Conservation (phyloP, 2,888 invertebrate genomes). For the Digitonthophagus gazella region DNA sequence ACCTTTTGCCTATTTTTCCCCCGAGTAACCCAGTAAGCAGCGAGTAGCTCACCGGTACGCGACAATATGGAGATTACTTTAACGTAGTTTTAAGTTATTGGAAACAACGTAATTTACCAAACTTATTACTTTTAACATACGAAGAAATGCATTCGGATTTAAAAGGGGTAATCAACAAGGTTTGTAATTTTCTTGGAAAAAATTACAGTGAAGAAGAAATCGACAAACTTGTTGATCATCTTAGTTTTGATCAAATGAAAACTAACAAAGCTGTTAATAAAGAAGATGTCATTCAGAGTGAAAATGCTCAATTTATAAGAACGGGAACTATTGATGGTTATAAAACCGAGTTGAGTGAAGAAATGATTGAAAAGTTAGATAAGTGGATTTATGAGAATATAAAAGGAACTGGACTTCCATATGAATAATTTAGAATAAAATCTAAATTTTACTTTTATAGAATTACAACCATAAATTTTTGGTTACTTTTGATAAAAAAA, state of each 20-base stretch:
- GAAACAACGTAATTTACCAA: constrained; percentile 12
- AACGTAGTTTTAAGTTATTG: constrained; percentile 16
- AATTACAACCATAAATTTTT: no score
- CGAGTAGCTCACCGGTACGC: no score
- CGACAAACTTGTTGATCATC: constrained; percentile 47
- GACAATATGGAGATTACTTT: constrained; percentile 21
- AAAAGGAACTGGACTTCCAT: background rate
- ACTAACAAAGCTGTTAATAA: constrained; percentile 52
- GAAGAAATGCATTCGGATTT: constrained; percentile 45
- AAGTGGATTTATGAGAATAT: constrained; percentile 61
- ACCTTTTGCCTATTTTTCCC: no score
- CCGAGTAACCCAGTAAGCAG: no score
- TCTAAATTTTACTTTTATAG: no score
- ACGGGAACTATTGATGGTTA: constrained; percentile 45
- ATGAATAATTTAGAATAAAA: no score
- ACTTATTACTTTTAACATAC: constrained; percentile 23
- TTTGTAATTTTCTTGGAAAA: constrained; percentile 49
- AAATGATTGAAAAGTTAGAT: constrained; percentile 67
- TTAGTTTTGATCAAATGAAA: constrained; percentile 56
- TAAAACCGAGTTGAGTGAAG: constrained; percentile 60
- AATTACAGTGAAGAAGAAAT: constrained; percentile 45
- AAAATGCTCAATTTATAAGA: constrained; percentile 48
- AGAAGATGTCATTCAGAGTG: background rate
- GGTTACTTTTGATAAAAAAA: no score
- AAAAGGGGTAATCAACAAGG: constrained; percentile 44